Evolutionary conservation across 2,113 vertebrate genomes (phyloP).

Genomic region (Nothocercus julius): DNA sequence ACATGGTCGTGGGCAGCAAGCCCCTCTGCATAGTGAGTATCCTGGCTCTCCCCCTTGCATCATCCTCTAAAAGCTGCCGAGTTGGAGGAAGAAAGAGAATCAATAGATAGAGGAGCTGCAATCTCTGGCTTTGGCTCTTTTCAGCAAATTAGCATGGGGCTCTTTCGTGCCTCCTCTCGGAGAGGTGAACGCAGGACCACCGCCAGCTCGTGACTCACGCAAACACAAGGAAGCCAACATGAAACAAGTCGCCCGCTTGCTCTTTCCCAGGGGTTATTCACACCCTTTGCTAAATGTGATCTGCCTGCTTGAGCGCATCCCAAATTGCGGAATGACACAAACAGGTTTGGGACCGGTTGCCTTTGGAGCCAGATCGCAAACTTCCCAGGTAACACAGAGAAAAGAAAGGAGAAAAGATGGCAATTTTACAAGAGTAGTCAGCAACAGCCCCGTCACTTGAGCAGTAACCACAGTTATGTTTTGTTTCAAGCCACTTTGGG

Average conservation of each 20-base stretch:
- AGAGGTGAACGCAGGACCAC: slow-evolving; percentile 25
- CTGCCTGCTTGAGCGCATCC: background rate
- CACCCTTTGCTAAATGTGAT: slow-evolving; percentile 7
- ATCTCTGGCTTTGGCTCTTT: slow-evolving; percentile 36
- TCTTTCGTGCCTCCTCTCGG: slow-evolving; percentile 2
- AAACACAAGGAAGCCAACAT: slow-evolving; percentile 27
- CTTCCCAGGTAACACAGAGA: background rate
- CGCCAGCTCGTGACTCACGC: slow-evolving; percentile 30
- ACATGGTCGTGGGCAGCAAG: background rate
- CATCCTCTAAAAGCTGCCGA: slow-evolving; percentile 1
- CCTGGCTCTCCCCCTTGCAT: background rate
- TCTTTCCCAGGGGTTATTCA: slow-evolving; percentile 59
- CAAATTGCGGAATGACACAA: background rate
- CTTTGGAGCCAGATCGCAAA: background rate
- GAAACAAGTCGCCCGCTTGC: slow-evolving; percentile 38
- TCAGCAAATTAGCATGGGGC: slow-evolving; percentile 33
- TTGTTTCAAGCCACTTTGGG: background rate
- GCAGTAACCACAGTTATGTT: background rate
- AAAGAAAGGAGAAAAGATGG: background rate
- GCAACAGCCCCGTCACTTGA: background rate
- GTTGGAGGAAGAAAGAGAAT: background rate
- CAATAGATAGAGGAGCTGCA: background rate
- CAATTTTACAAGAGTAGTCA: background rate
- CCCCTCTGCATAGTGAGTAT: background rate
- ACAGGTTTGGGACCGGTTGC: background rate